A percentile compares a stretch with the other conserved stretches of the same genome.
These are phyloP conservation scores for Coregonus suidteri DNA, from an alignment of 2,797 vertebrate species.

Conservation along the genomic window DNA sequence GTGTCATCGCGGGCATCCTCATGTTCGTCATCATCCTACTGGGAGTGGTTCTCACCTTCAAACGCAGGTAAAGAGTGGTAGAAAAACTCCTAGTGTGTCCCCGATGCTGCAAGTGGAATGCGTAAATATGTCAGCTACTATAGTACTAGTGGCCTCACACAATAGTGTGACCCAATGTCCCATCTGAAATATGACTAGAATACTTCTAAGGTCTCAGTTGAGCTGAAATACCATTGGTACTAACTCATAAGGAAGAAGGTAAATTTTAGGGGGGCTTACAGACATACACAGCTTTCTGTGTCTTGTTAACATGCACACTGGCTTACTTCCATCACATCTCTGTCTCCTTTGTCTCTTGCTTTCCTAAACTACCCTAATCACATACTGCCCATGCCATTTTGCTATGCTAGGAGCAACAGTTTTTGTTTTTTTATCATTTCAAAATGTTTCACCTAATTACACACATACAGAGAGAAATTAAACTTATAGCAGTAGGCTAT, in stretches of 20 bases:
- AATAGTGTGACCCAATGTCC: background rate
- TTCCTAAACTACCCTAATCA: conserved; percentile 19
- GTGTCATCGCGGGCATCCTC: conserved; percentile 94
- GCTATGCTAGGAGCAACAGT: conserved; percentile 16
- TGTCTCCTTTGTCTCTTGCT: conserved; percentile 31
- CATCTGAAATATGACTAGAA: background rate
- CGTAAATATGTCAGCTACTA: background rate
- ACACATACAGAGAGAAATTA: background rate
- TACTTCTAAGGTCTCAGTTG: background rate
- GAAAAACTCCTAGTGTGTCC: background rate
- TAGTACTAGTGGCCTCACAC: background rate
- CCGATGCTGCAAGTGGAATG: background rate
- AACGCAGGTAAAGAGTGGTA: conserved; percentile 84
- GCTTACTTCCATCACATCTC: conserved; percentile 53
- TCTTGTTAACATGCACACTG: conserved; percentile 63
- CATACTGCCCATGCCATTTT: conserved; percentile 51
- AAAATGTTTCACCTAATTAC: conserved; percentile 4
- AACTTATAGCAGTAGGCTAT: background rate
- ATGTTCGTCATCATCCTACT: conserved; percentile 98
- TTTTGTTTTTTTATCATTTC: background rate
- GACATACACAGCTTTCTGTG: conserved; percentile 37
- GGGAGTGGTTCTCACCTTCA: conserved; percentile 94
- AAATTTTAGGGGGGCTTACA: background rate
- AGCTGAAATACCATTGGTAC: background rate
- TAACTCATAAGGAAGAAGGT: background rate